Base-by-base conservation (phyloP, 2,888 invertebrate species). In the Nomada lathburiana region DNA sequence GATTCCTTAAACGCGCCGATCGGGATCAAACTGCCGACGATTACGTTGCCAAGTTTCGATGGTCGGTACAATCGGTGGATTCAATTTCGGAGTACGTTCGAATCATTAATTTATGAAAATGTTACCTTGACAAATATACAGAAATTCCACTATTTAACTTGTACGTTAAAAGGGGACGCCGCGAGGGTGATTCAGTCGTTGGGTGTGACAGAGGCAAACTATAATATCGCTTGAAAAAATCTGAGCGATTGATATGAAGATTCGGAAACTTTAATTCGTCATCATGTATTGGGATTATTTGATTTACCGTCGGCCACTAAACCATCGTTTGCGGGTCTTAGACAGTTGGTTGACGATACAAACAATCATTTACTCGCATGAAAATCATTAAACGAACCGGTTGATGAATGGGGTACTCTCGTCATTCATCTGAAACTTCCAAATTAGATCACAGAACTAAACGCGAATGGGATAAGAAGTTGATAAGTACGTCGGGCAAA, bases 131-230 rank as follows among this genome's bases (percentile, higher is more conserved):
- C 52, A 5, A 20, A 50, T 0, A 71, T 62, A 5, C 59, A 69
- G 18, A 44, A 59, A 26, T 68, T 55, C 23, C 20, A 69, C 1
- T 70, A 70, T 36, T 20, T 70, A n/a, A 42, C 50, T 42, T 72
- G 62, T 1, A 7, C 53, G n/a, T 36, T 72, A 20, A 52, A 29
- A 9, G 67, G 67, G 4, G 20, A 53, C 3, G 67, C 53, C 2
- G 67, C 67, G 2, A 26, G 67, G 5, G n/a, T 36, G 13, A 67
- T 53, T 1, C 13, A 36, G 2, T n/a, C 67, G 7, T 23, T 67
- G 20, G 67, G 67, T 2, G 53, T 67, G 18, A 42, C 55, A 10
- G 67, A 52, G 4, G n/a, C 10, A 7, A 67, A 55, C 36, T 67
- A 53, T 9, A n/a, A 29, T 18, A 29, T 20, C 2, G 67, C 13